Conservation (phyloP, 2,113 vertebrate genomes). For the Psittacara wagleri region DNA sequence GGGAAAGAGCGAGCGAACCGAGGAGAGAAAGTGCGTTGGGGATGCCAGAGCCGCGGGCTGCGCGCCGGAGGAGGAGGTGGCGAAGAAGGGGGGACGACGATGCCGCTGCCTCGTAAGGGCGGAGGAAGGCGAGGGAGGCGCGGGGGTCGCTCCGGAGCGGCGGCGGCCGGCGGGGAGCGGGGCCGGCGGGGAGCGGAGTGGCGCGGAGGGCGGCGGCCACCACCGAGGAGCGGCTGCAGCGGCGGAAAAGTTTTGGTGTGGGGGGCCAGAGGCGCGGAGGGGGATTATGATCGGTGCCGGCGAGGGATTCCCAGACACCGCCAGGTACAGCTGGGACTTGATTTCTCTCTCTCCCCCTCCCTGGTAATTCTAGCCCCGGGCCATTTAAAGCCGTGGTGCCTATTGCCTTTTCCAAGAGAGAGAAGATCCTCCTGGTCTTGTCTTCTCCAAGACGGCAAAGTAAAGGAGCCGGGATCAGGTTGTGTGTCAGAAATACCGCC, state of each 20-base stretch:
- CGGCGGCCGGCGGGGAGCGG: conserved; percentile 27
- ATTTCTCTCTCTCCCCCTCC: neutral
- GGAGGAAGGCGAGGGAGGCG: conserved; percentile 59
- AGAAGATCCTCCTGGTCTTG: neutral
- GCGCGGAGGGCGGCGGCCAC: conserved; percentile 4
- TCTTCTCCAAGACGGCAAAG: neutral
- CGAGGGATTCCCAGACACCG: conserved; percentile 46
- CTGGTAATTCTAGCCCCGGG: neutral
- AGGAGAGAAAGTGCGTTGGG: conserved; percentile 61
- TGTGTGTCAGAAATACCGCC: neutral
- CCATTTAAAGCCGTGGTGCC: neutral
- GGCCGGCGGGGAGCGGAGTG: conserved; percentile 1
- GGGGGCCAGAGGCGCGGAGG: conserved; percentile 44
- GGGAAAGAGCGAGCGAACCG: neutral
- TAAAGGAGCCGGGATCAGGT: neutral
- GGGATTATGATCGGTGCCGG: conserved; percentile 43
- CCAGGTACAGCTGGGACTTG: conserved; percentile 69
- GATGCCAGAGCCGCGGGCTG: conserved; percentile 71
- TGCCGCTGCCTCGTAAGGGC: conserved; percentile 71
- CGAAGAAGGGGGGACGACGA: conserved; percentile 67
- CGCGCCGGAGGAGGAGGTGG: conserved; percentile 72
- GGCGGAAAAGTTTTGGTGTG: conserved; percentile 67
- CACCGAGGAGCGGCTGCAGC: neutral
- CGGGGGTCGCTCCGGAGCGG: conserved; percentile 13
- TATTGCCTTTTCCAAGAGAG: neutral